Evolutionary conservation across 2,113 vertebrate genomes (phyloP), one percentile per base, ranked within the genome.

Genomic region (Lethenteron reissneri): DNA sequence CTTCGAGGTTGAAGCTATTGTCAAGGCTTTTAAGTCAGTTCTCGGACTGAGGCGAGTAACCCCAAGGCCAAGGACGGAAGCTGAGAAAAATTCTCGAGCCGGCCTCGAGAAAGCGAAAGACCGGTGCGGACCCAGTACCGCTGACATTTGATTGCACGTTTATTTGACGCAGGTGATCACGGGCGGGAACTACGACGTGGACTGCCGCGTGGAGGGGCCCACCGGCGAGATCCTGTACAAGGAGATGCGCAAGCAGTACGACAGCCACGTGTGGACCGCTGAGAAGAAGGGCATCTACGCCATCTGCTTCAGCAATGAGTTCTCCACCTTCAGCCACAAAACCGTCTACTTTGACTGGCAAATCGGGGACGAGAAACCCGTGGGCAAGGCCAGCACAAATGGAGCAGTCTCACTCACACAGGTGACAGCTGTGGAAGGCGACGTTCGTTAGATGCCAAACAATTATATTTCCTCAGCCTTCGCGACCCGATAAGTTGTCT

Each of bases 231-330:
- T 78, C 2, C 75, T 94, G 76, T 94, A 92, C 75, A 80, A 80
- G 58, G 87, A 88, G 75, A 81, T 80, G 74, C 90, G 85, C 80
- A 89, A 87, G 77, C 88, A 87, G 73, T 88, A 92, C 0, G 90
- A 88, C 82, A 87, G 82, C 76, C 88, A 90, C 80, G 81, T 81
- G 0, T 81, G 87, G 77, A 85, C 70, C 70, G 79, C 87, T 0
- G 71, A 81, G 2, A 72, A 80, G 78, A 75, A 79, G 69, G 90
- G 90, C 0, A 75, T 83, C 68, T 90, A 92, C 79, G 83, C 79
- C 73, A 84, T 94, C 72, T 94, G 90, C 81, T 95, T 95, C 75
- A 87, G 89, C 81, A 95, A 95, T 0, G 87, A 91, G 77, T 95
- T 95, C 76, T 95, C 90, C 73, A 89, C 88, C 4, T 90, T 89